Base-by-base conservation (phyloP, 2,797 vertebrate species). In the Chaetophractus vellerosus region DNA sequence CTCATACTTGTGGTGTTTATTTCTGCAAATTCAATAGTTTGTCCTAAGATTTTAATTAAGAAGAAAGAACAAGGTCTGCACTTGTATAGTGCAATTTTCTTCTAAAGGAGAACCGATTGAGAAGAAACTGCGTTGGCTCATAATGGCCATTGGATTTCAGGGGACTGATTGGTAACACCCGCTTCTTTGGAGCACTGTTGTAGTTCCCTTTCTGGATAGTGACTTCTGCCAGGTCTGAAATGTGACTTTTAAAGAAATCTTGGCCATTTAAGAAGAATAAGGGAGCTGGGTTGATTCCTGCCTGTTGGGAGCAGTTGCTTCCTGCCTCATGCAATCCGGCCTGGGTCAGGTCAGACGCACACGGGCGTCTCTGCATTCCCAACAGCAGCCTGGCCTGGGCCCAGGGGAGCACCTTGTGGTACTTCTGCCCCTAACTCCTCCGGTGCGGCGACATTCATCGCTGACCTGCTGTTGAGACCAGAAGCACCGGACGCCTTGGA, bases 221-320 rank as follows among this genome's bases (percentile, higher is more conserved):
- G 95, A 94, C 84, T 82, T 97, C 82, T 9, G 6, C 81, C 59
- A 94, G 71, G 33, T 95, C 75, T 89, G 96, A 97, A 97, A 96
- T 96, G 96, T 90, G 83, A 85, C 84, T 95, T 96, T 97, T 94
- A 97, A 89, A 94, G 95, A 96, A 95, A 89, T 50, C 18, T 95
- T 90, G 82, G 75, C 94, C 95, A 45, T 74, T 48, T 69, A 59
- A 78, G 68, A 93, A 96, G 84, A 97, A 96, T 52, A 55, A 55
- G 18, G 64, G 80, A 75, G 95, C 90, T 93, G 57, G 86, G 75
- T 83, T 97, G 96, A 97, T 97, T 97, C 96, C 94, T 91, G 88
- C 72, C 72, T 79, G 79, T 75, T 68, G 84, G 84, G 45, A 97
- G 93, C 86, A 97, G 96, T 95, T 94, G 97, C 94, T 96, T 97